phyloP scores from a whole-genome alignment of 2,888 invertebrate genomes.

The Tyria jacobaeae region DNA sequence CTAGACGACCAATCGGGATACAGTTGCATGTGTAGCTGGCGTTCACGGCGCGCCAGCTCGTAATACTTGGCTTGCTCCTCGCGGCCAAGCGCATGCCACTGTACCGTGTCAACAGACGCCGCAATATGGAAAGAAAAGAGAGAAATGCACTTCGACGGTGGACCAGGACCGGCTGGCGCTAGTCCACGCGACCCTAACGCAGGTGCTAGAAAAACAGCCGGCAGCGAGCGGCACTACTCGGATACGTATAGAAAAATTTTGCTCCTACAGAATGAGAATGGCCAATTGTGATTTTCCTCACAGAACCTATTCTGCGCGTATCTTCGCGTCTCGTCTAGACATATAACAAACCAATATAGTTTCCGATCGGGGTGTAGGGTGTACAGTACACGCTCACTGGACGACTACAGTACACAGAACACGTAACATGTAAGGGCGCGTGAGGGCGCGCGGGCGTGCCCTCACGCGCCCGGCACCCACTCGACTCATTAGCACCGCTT shows the following conservation, averaged over 20 bases:
- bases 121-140: constrained; percentile 86
- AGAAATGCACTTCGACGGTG: constrained; percentile 82
- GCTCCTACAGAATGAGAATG: constrained; percentile 82
- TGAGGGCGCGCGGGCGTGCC: constrained; percentile 56
- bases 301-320: constrained; percentile 86
- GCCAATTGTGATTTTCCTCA: constrained; percentile 85
- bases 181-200: constrained; percentile 77
- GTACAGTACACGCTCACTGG: constrained; percentile 81
- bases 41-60: constrained; percentile 99
- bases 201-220: constrained; percentile 91
- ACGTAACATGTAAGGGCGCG: constrained; percentile 72
- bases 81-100: constrained; percentile 99
- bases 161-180: constrained; percentile 63
- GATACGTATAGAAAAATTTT: constrained; percentile 72
- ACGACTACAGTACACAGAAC: constrained; percentile 85
- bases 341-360: constrained; percentile 86
- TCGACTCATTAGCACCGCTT: constrained; percentile 65
- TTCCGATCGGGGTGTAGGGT: constrained; percentile 79
- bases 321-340: constrained; percentile 82
- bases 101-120: constrained; percentile 75
- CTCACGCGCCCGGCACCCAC: constrained; percentile 27
- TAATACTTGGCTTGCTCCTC: constrained; percentile 99
- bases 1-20: constrained; percentile 99
- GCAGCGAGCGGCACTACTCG: constrained; percentile 76
- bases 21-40: constrained; percentile 99